Base-by-base conservation (phyloP, 2,888 invertebrate species). In the Oligia fasciuncula region DNA sequence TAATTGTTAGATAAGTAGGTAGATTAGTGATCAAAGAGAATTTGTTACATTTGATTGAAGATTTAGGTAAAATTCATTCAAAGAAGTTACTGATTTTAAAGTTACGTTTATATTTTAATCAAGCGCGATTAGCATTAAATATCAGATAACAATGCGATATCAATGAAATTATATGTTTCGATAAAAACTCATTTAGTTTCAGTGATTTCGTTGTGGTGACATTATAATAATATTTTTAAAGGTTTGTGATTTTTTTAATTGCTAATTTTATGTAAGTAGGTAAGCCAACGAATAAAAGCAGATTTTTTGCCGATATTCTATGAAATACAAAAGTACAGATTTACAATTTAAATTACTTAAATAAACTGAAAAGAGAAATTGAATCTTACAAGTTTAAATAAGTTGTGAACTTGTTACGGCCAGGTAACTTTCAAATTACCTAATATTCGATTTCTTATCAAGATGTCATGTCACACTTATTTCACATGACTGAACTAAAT, bases 121-220 rank as follows among this genome's bases (percentile, higher is more conserved):
- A 73, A 5, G 0, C 1, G 1, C 29, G 84, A 84, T 85, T 87
- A 84, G 35, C 57, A n/a, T 62, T 69, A 0, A 72, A 68, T 74
- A 81, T 80, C 85, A 51, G 89, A 88, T 88, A 89, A 76, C 9
- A 54, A 13, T 4, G 35, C 40, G 86, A 65, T 87, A 88, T 73
- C 73, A 75, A 80, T 69, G 43, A 49, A 81, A 35, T 70, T 63
- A 81, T 46, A 85, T 75, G 66, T 73, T 79, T 69, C 72, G 87
- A 90, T 90, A 83, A 82, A 71, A 73, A 51, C 35, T 19, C 69
- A 79, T 85, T 88, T 84, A 71, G 76, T 81, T 13, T 80, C 89
- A 72, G 85, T 87, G 90, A 89, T 89, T 89, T 85, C 73, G 79
- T 80, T 67, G 87, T 71, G 73, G 29, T 72, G 65, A 62, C 74